phyloP scores from a whole-genome alignment of 2,888 invertebrate species.

The Diploptera punctata region DNA sequence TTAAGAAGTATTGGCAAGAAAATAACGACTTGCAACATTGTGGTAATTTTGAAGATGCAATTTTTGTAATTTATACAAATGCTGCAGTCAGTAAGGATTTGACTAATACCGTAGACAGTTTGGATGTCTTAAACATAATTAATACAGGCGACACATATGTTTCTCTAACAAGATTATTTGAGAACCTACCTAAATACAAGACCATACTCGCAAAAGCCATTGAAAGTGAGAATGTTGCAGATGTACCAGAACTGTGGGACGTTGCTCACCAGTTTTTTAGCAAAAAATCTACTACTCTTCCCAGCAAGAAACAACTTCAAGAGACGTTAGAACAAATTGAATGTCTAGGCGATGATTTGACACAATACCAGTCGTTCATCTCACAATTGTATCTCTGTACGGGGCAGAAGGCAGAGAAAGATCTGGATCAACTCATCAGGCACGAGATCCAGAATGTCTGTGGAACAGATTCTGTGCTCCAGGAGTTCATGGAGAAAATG shows the following conservation, averaged over 20 bases:
- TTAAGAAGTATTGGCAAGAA: neutral
- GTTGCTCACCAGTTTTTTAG: neutral
- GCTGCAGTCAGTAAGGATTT: neutral
- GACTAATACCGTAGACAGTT: neutral
- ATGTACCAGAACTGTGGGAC: neutral
- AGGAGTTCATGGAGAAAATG: neutral
- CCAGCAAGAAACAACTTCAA: neutral
- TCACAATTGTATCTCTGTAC: neutral
- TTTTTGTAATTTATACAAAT: neutral
- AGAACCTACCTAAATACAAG: neutral
- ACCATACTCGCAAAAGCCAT: neutral
- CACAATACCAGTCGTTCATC: neutral
- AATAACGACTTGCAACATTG: neutral
- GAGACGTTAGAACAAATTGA: neutral
- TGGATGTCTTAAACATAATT: neutral
- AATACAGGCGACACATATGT: neutral
- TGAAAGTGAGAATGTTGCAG: neutral
- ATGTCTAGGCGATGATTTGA: neutral
- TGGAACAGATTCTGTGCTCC: neutral
- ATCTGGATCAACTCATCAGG: neutral
- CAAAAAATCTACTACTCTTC: neutral
- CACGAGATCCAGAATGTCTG: neutral
- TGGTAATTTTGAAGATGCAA: neutral
- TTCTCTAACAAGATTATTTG: neutral
- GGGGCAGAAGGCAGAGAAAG: neutral